Percentiles rank a stretch among this genome's conserved stretches.
Evolutionary conservation across 2,888 invertebrate genomes (phyloP).

Genomic region (Drosophila neutralis): DNA sequence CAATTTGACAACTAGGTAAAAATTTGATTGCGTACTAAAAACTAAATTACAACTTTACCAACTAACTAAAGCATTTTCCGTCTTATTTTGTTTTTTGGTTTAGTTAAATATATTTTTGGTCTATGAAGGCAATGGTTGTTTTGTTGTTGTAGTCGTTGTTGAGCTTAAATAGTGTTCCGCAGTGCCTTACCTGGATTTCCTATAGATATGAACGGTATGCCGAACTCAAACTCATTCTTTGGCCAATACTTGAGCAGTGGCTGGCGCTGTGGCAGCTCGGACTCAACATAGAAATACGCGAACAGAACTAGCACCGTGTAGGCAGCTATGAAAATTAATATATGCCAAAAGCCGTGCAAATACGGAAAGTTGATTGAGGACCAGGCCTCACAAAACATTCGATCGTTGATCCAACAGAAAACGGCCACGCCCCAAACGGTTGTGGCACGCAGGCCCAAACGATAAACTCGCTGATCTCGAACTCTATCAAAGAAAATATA

Average conservation of each 20-base stretch:
- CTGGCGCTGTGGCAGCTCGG: slow-evolving; percentile 90
- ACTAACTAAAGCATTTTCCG: slow-evolving; percentile 43
- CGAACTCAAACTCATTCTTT: slow-evolving; percentile 90
- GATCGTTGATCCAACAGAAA: slow-evolving; percentile 91
- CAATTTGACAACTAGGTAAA: slow-evolving; percentile 29
- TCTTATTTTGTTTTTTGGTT: slow-evolving; percentile 25
- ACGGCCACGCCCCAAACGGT: slow-evolving; percentile 90
- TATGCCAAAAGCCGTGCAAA: slow-evolving; percentile 93
- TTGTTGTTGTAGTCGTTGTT: slow-evolving; percentile 4
- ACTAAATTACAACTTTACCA: slow-evolving; percentile 36
- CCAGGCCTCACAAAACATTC: slow-evolving; percentile 92
- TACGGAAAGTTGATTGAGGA: slow-evolving; percentile 91
- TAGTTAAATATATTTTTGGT: slow-evolving; percentile 27
- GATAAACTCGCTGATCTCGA: slow-evolving; percentile 87
- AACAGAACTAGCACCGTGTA: slow-evolving; percentile 91
- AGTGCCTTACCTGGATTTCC: slow-evolving; percentile 86
- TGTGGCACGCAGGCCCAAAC: slow-evolving; percentile 89
- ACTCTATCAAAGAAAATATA: slow-evolving; percentile 66
- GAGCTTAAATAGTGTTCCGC: slow-evolving; percentile 62
- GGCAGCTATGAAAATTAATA: slow-evolving; percentile 91
- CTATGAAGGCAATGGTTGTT: slow-evolving; percentile 34
- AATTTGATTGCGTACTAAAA: slow-evolving; percentile 32
- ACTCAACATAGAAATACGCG: slow-evolving; percentile 91
- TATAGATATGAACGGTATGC: slow-evolving; percentile 90
- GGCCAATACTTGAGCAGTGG: slow-evolving; percentile 92